These are phyloP conservation scores for Eulemur mongoz DNA, from an alignment of 2,797 vertebrate genomes.

Conservation along the genomic window DNA sequence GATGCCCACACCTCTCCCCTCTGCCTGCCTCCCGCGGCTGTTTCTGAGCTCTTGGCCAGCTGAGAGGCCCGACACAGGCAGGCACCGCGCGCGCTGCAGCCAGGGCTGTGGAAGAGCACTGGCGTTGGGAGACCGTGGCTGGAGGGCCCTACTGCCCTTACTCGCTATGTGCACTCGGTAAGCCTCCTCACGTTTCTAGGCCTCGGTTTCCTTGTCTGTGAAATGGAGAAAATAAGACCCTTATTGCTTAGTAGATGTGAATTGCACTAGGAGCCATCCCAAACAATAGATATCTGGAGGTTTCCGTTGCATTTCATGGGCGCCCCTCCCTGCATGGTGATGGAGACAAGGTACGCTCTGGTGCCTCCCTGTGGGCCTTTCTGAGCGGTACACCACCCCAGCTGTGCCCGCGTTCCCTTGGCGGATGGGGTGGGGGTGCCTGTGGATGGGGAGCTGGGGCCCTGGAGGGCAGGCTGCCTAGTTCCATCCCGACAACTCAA, in stretches of 20 bases:
- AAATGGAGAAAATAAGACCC: neutral
- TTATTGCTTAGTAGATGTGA: neutral
- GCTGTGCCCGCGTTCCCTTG: neutral
- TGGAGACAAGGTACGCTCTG: neutral
- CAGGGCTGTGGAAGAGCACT: no score
- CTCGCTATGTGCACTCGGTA: neutral
- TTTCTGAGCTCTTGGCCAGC: neutral
- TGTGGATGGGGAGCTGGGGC: fast-evolving
- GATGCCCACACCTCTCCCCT: fast-evolving
- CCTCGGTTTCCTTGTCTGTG: slow-evolving; percentile 2
- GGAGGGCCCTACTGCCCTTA: neutral
- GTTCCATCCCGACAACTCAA: neutral
- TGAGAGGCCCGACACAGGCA: neutral
- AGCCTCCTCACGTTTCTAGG: neutral
- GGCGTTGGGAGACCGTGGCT: neutral
- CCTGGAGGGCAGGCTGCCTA: neutral
- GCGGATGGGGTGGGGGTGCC: neutral
- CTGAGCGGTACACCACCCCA: neutral
- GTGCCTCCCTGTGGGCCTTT: neutral
- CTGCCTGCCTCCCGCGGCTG: neutral
- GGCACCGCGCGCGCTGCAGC: fast-evolving
- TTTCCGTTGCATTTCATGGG: neutral
- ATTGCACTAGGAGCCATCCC: neutral
- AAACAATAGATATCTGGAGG: neutral
- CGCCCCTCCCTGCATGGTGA: neutral